Evolutionary conservation across 2,888 invertebrate species (phyloP).

Genomic region (Chamaedrilus cognettii): DNA sequence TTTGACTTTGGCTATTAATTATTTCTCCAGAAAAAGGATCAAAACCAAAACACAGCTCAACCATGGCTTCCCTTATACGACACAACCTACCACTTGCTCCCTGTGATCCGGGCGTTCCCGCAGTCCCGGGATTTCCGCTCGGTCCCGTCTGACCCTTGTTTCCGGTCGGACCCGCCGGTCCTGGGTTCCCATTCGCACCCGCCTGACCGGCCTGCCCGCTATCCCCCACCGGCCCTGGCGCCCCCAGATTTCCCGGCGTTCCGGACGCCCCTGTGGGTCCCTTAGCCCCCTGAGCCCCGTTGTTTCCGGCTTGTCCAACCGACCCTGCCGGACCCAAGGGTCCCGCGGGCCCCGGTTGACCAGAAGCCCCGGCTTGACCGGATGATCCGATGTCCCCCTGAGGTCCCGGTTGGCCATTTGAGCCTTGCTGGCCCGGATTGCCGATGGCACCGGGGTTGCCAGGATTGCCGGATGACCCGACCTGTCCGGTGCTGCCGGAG

Average conservation of each 20-base stretch:
- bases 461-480: slow-evolving; percentile 9
- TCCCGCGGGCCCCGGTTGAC: slow-evolving; percentile 7
- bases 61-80: too few relatives aligned
- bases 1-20: too few relatives aligned
- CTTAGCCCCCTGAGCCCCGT: background rate
- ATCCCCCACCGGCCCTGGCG: background rate
- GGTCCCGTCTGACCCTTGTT: background rate
- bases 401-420: slow-evolving; percentile 11
- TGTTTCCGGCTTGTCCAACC: background rate
- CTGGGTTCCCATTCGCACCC: slow-evolving; percentile 4
- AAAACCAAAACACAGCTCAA: too few relatives aligned
- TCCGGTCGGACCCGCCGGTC: slow-evolving; percentile 3
- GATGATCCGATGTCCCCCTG: slow-evolving; percentile 30
- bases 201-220: slow-evolving; percentile 7
- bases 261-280: slow-evolving; percentile 12
- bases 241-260: slow-evolving; percentile 6
- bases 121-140: background rate
- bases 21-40: too few relatives aligned
- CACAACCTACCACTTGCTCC: background rate
- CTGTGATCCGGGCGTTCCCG: slow-evolving; percentile 27
- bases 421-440: slow-evolving; percentile 11
- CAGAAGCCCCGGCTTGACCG: slow-evolving; percentile 10
- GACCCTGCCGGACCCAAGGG: slow-evolving; percentile 10
- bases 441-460: slow-evolving; percentile 19
- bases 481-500: background rate